Percentiles rank a stretch among this genome's conserved stretches.
phyloP scores from a whole-genome alignment of 2,113 vertebrate genomes.

The Desmodus rotundus region DNA sequence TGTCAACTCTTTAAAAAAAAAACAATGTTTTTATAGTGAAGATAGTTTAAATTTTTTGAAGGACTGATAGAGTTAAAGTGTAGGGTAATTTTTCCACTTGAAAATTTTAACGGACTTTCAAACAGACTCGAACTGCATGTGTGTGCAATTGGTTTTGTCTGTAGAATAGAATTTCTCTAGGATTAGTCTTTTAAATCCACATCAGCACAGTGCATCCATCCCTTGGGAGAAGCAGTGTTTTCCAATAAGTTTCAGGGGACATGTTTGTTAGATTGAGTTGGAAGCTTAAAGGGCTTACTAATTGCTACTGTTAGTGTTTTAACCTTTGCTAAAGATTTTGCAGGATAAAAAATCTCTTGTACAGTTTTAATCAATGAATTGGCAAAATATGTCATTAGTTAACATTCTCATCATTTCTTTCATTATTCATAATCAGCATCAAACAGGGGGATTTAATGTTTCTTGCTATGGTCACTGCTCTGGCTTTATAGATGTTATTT shows the following conservation, averaged over 20 bases:
- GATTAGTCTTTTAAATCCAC: slow-evolving; percentile 36
- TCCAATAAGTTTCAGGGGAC: slow-evolving; percentile 1
- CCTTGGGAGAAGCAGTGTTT: slow-evolving; percentile 12
- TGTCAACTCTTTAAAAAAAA: slow-evolving; percentile 24
- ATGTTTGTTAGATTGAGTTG: not conserved
- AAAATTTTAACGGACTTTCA: slow-evolving; percentile 35
- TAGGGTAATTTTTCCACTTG: slow-evolving; percentile 42
- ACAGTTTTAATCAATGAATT: slow-evolving; percentile 33
- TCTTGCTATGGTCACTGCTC: not conserved
- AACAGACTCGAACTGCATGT: not conserved
- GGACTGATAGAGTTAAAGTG: slow-evolving; percentile 32
- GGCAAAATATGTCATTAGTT: not conserved
- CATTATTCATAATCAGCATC: not conserved
- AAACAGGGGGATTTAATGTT: not conserved
- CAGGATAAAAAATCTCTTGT: not conserved
- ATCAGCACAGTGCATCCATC: not conserved
- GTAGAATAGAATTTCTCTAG: not conserved
- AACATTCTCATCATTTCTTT: not conserved
- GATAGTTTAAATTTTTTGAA: not conserved
- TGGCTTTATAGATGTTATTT: not conserved
- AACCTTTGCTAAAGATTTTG: slow-evolving; percentile 27
- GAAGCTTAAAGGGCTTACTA: slow-evolving; percentile 38
- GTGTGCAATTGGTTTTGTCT: slow-evolving; percentile 22
- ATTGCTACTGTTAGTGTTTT: not conserved
- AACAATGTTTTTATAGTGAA: not conserved